Evolutionary conservation across 2,113 vertebrate species (phyloP), one percentile per base, ranked within the genome.

Genomic region (Lipotes vexillifer): DNA sequence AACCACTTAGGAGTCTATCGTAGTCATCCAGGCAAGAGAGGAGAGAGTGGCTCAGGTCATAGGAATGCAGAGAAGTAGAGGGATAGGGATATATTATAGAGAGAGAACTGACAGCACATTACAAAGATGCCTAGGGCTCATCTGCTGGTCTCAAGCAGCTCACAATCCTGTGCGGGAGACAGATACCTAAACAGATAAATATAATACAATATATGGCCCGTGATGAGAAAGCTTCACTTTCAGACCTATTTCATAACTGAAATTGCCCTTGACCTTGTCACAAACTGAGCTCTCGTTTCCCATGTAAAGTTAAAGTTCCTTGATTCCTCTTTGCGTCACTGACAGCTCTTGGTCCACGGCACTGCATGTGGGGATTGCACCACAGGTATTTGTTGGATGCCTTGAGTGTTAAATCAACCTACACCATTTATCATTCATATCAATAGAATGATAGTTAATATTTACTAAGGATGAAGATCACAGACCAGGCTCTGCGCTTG

Each of bases 171-270:
- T 3, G 20, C 13, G 10, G 41, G 49, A 69, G 38, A 38, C 1
- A 13, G 63, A 38, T 10, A 27, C 11, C 5, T 29, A 11, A 57
- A 65, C 29, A 23, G 46, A 14, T 41, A 57, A 12, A 55, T 17
- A 31, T 0, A 36, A 68, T 9, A 8, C n/a, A 12, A 5, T 18
- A 3, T 3, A 8, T 49, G 17, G 10, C 12, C 57, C 0, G 0
- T 8, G n/a, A 66, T 2, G 59, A 57, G 52, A 38, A 49, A 84
- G 25, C 59, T 36, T 29, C 12, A 17, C 61, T 21, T 78, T 78
- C 14, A 25, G 65, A 25, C 59, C 57, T 25, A 1, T 18, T 17
- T 74, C 46, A 5, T 25, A 33, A 15, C 10, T 25, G 59, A 20
- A 52, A 27, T 38, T 7, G 27, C 38, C 33, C 8, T 20, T 49